Evolutionary conservation across 2,113 vertebrate genomes (phyloP), one percentile per base, ranked within the genome.

Genomic region (Tragelaphus imberbis): DNA sequence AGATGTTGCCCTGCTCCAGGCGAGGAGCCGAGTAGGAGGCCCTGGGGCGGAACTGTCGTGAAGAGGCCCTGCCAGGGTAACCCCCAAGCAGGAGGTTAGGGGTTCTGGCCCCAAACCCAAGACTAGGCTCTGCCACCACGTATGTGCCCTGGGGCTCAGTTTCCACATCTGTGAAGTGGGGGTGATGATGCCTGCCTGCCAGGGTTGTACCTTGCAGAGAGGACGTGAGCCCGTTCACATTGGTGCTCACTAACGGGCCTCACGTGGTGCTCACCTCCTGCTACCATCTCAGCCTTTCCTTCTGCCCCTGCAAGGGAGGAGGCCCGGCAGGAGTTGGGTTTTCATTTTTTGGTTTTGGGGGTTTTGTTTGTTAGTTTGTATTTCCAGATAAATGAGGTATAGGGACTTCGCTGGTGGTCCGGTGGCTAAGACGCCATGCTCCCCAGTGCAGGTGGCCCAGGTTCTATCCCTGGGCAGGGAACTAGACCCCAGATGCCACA

Each of bases 21-120:
- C 4, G 11, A 10, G 27, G 36, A 82, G 25, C 33, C 4, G 36
- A 89, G 87, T 1, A 0, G 84, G 44, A 40, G 30, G 53, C 2
- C 0, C 85, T 12, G 25, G 36, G 49, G 23, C 30, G 23, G 53
- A 44, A 40, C 51, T 27, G 6, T 53, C 56, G 21, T 33, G 13
- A 25, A 40, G 51, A 71, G 12, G 53, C 6, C 19, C 28, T 21
- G 27, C 28, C 36, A 5, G 53, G 13, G 55, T 56, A 2, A 9
- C 84, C 63, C 9, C 95, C 4, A 17, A 1, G 55, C 3, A 6
- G 11, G 27, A 58, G 47, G 17, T 19, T 0, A 71, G n/a, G 23
- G 79, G 5, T 61, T 40, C 51, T 91, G 59, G n/a, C 56, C 55
- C 59, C 95, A 59, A 59, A 86, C 21, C 82, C 55, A 84, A 53